These are phyloP conservation scores for Apaloderma vittatum DNA, from an alignment of 2,113 vertebrate genomes.

Conservation along the genomic window DNA sequence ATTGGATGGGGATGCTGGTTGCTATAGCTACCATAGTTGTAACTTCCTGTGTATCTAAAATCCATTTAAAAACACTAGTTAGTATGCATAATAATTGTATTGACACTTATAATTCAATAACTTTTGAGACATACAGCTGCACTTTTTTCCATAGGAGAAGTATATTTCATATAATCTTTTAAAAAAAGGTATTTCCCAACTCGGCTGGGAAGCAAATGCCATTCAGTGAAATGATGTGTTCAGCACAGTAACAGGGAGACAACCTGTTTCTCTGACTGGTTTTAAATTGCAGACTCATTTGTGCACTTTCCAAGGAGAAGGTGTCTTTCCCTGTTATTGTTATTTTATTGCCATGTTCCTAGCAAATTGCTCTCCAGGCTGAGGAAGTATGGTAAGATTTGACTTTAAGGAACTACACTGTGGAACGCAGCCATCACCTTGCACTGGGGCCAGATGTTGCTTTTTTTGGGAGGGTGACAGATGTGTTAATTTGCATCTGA, in stretches of 20 bases:
- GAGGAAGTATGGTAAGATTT: neutral
- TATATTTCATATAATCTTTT: neutral
- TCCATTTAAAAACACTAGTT: neutral
- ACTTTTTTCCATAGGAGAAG: neutral
- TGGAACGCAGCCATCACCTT: neutral
- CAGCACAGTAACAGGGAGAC: neutral
- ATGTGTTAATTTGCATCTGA: neutral
- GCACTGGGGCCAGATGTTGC: neutral
- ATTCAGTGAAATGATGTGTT: neutral
- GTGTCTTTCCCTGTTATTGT: neutral
- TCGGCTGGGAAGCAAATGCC: neutral
- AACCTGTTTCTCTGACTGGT: neutral
- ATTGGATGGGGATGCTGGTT: slow-evolving; percentile 95
- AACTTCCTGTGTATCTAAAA: slow-evolving; percentile 93
- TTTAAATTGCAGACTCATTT: neutral
- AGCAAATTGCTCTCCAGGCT: neutral
- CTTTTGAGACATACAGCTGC: neutral
- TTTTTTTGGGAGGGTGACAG: neutral
- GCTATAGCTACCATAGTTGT: slow-evolving; percentile 95
- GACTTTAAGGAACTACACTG: neutral
- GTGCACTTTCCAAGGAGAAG: neutral
- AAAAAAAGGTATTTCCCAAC: neutral
- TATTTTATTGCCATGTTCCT: neutral
- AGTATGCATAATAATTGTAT: neutral
- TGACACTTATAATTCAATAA: neutral